Evolutionary conservation across 2,888 invertebrate genomes (phyloP).

Genomic region (Tetragonula carbonaria): DNA sequence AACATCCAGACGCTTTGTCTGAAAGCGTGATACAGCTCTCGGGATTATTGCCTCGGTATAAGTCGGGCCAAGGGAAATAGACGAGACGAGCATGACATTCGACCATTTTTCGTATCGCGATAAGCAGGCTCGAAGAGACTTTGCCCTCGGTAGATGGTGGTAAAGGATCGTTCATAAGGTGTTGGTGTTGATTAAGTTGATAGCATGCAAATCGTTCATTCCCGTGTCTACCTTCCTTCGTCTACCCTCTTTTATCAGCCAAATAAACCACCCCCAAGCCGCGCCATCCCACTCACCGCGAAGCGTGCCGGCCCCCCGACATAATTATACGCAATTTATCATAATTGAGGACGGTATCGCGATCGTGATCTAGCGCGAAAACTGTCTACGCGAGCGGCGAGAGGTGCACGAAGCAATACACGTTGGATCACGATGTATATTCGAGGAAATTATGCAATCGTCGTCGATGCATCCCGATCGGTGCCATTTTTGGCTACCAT

Average conservation of each 20-base stretch:
- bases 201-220: conserved; percentile 80
- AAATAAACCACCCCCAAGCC: conserved; percentile 61
- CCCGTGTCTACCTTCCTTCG: conserved; percentile 67
- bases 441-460: not conserved
- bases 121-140: conserved; percentile 52
- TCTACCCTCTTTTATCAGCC: conserved; percentile 68
- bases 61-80: conserved; percentile 44
- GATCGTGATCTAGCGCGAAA: conserved; percentile 64
- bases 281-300: no score
- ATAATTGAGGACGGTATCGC: conserved; percentile 76
- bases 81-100: conserved; percentile 56
- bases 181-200: conserved; percentile 82
- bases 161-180: conserved; percentile 73
- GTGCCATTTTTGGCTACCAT: not conserved
- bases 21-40: conserved; percentile 29
- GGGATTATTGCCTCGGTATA: conserved; percentile 36
- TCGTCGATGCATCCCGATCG: not conserved
- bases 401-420: not conserved
- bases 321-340: conserved; percentile 79
- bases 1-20: conserved; percentile 39
- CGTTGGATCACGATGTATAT: not conserved
- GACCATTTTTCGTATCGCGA: conserved; percentile 61
- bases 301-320: conserved; percentile 45
- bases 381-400: conserved; percentile 46
- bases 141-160: conserved; percentile 46